Conservation (phyloP, 2,113 vertebrate species). For the Perccottus glenii region DNA sequence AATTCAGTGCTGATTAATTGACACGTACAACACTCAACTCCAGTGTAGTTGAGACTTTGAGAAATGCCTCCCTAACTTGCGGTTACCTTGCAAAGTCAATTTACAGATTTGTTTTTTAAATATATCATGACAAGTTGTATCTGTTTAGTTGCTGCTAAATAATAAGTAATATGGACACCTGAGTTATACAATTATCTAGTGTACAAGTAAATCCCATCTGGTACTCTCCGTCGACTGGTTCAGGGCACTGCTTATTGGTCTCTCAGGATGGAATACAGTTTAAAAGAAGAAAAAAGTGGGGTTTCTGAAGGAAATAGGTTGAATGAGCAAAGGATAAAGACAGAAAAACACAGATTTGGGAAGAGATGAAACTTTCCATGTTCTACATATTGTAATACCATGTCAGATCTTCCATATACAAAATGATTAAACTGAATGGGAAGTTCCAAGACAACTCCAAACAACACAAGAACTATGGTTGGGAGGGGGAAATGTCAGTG, state of each 20-base stretch:
- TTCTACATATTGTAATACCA: too few species aligned
- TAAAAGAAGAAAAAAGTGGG: slow-evolving; percentile 26
- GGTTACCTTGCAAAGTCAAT: slow-evolving; percentile 6
- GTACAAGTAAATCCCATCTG: slow-evolving; percentile 46
- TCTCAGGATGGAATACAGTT: slow-evolving; percentile 15
- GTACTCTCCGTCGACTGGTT: slow-evolving; percentile 38
- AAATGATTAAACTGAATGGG: too few species aligned
- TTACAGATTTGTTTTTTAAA: slow-evolving; percentile 19
- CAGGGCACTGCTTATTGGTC: slow-evolving; percentile 49
- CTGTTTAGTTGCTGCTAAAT: slow-evolving; percentile 40
- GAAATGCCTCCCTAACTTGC: not conserved
- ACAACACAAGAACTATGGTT: too few species aligned
- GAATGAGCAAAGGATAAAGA: not conserved
- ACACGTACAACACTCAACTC: slow-evolving; percentile 24
- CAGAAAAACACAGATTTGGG: slow-evolving; percentile 10
- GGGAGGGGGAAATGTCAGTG: too few species aligned
- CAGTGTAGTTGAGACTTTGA: slow-evolving; percentile 7
- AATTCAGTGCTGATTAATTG: slow-evolving; percentile 25
- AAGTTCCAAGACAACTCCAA: too few species aligned
- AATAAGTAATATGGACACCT: slow-evolving; percentile 34
- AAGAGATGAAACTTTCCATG: too few species aligned
- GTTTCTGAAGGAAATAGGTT: slow-evolving; percentile 11
- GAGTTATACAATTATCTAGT: slow-evolving; percentile 47
- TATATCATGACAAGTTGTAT: slow-evolving; percentile 26
- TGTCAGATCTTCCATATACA: too few species aligned